Percentiles rank a stretch among this genome's conserved stretches.
Conservation (phyloP, 2,113 vertebrate species). For the Catharus fuscescens region DNA sequence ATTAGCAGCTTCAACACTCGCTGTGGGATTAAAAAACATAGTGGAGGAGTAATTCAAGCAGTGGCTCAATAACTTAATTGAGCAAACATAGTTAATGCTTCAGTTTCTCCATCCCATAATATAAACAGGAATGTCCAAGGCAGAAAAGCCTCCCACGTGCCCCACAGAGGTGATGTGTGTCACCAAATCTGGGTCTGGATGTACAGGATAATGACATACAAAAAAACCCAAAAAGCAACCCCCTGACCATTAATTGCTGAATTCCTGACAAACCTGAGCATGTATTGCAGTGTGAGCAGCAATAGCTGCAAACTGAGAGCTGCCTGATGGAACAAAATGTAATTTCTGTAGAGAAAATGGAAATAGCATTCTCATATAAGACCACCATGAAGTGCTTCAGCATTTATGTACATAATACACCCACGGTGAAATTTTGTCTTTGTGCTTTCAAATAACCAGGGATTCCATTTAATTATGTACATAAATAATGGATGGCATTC, state of each 20-base stretch:
- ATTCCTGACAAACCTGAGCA: not conserved
- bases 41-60: not conserved
- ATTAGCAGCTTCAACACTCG: not conserved
- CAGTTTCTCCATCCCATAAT: not conserved
- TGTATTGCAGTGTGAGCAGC: not conserved
- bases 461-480: not conserved
- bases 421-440: not conserved
- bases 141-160: not conserved
- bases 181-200: not conserved
- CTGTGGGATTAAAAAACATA: not conserved
- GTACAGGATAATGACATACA: not conserved
- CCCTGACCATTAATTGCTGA: not conserved
- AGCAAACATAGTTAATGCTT: not conserved
- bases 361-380: not conserved
- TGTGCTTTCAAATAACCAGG: not conserved
- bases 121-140: not conserved
- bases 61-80: not conserved
- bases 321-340: not conserved
- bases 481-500: not conserved
- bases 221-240: not conserved
- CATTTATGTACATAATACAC: not conserved
- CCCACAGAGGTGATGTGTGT: not conserved
- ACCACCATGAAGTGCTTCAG: not conserved
- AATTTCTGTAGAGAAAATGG: not conserved
- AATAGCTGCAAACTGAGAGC: not conserved